Evolutionary conservation across 2,797 vertebrate genomes (phyloP).

Genomic region (Chrysocyon brachyurus): DNA sequence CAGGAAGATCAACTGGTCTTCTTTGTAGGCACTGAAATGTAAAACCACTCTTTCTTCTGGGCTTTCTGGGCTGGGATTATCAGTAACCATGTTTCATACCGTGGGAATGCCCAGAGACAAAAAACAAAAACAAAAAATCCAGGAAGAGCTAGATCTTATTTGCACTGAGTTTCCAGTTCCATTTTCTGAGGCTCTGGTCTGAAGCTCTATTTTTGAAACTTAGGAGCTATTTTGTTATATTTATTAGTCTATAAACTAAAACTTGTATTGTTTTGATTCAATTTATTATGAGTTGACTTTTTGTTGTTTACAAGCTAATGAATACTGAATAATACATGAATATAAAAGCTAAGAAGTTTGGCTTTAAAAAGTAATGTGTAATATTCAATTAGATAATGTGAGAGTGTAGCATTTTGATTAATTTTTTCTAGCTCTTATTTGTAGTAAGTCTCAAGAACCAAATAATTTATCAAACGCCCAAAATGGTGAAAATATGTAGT

Average conservation of each 20-base stretch:
- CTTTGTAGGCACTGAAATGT: not conserved
- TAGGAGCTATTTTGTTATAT: not conserved
- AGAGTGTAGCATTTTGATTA: not conserved
- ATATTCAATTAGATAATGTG: not conserved
- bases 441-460: not conserved
- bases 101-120: not conserved
- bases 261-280: not conserved
- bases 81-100: not conserved
- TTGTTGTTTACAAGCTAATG: not conserved
- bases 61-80: not conserved
- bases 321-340: not conserved
- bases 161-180: not conserved
- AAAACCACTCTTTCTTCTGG: not conserved
- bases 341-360: not conserved
- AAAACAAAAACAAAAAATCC: not conserved
- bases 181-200: not conserved
- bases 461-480: not conserved
- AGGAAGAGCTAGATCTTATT: not conserved
- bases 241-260: not conserved
- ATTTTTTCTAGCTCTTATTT: not conserved
- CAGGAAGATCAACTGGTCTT: not conserved
- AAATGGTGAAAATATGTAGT: not conserved
- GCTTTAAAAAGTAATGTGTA: not conserved
- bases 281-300: slow-evolving; percentile 9
- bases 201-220: not conserved